Percentiles rank a stretch among this genome's conserved stretches.
Conservation (phyloP, 2,888 invertebrate species). For the Andrena haemorrhoa region DNA sequence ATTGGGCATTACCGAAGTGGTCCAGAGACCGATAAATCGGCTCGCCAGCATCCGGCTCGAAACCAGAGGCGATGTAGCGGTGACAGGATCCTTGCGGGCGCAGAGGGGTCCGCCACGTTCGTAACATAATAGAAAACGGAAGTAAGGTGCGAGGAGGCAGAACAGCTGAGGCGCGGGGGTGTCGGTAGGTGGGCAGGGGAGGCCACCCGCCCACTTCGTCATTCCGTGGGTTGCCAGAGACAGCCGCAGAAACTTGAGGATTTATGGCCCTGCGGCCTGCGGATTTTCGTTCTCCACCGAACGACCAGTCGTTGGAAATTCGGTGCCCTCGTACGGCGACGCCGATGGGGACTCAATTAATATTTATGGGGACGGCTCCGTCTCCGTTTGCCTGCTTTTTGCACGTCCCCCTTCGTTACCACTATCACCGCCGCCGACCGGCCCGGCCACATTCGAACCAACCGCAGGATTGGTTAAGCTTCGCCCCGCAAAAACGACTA, state of each 20-base stretch:
- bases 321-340: slow-evolving; percentile 60
- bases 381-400: slow-evolving; percentile 37
- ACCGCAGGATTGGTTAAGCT: slow-evolving; percentile 61
- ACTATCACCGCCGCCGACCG: slow-evolving; percentile 6
- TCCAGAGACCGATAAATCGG: background rate
- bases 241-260: slow-evolving; percentile 80
- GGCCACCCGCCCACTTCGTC: slow-evolving; percentile 63
- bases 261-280: slow-evolving; percentile 77
- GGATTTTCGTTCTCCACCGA: slow-evolving; percentile 76
- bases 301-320: slow-evolving; percentile 70
- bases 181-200: slow-evolving; percentile 32
- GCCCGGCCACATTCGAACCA: slow-evolving; percentile 20
- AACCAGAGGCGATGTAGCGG: slow-evolving; percentile 6
- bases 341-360: slow-evolving; percentile 72
- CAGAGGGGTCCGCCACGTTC: slow-evolving; percentile 58
- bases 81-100: slow-evolving; percentile 20
- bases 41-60: background rate
- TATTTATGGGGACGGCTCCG: slow-evolving; percentile 72
- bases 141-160: slow-evolving; percentile 71
- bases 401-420: slow-evolving; percentile 7
- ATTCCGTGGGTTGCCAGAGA: slow-evolving; percentile 73
- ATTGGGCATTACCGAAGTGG: too few relatives aligned
- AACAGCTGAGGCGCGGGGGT: slow-evolving; percentile 52
- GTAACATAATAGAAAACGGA: slow-evolving; percentile 75
- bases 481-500: slow-evolving; percentile 52